Conservation (phyloP, 2,113 vertebrate species). For the Panurus biarmicus region DNA sequence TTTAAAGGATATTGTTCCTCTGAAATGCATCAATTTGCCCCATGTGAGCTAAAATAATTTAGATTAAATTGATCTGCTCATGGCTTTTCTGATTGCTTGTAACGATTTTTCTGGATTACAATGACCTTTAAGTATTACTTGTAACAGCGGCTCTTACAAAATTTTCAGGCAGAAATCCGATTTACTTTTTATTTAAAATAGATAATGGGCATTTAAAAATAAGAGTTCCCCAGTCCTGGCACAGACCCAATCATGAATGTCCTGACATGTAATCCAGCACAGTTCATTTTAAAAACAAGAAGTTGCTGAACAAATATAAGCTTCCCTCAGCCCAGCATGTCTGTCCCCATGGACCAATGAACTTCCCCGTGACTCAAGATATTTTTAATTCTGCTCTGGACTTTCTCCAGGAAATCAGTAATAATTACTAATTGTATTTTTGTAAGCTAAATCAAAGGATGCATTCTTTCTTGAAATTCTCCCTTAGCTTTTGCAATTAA, state of each 20-base stretch:
- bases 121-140: background rate
- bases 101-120: background rate
- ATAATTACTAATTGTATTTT: constrained; percentile 98
- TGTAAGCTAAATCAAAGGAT: constrained; percentile 83
- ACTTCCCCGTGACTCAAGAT: constrained; percentile 75
- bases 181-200: constrained; percentile 15
- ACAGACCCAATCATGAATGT: background rate
- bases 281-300: constrained; percentile 39
- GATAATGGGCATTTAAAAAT: background rate
- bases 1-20: background rate
- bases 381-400: constrained; percentile 88
- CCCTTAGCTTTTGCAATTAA: constrained; percentile 77
- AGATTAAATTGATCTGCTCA: background rate
- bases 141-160: background rate
- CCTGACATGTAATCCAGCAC: background rate
- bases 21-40: background rate
- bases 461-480: constrained; percentile 78
- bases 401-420: constrained; percentile 95
- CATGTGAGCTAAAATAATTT: background rate
- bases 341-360: constrained; percentile 72
- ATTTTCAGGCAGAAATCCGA: background rate
- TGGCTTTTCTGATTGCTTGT: background rate
- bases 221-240: background rate
- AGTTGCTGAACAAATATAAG: constrained; percentile 47
- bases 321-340: constrained; percentile 2